These are phyloP conservation scores for Trachelus tabidus DNA, from an alignment of 2,888 invertebrate species.

Conservation along the genomic window DNA sequence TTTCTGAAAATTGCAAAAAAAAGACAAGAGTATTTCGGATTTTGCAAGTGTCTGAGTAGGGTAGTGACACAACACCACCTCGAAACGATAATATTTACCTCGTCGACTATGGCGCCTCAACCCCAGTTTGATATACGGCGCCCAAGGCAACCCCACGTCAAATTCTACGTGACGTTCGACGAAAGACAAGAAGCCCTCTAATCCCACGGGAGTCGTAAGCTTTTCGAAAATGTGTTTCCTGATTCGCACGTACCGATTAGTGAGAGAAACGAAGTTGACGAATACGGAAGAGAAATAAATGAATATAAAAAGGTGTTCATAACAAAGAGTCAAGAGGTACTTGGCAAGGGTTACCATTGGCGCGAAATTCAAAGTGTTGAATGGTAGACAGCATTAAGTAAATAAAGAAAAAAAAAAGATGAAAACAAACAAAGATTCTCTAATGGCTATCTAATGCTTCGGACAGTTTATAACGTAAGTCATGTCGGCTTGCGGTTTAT, in stretches of 20 bases:
- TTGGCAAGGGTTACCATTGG: background rate
- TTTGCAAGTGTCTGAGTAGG: background rate
- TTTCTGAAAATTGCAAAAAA: background rate
- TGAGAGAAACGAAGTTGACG: background rate
- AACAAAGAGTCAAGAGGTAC: background rate
- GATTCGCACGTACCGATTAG: background rate
- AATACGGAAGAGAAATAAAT: background rate
- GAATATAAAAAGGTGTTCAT: background rate
- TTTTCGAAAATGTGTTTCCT: background rate
- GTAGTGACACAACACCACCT: background rate
- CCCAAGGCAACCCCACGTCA: background rate
- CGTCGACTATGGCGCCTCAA: background rate
- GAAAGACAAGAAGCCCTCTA: background rate
- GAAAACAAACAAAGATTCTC: slow-evolving; percentile 11
- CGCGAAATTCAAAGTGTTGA: background rate
- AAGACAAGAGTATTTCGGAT: background rate
- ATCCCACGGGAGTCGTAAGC: background rate
- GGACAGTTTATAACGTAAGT: slow-evolving; percentile 39
- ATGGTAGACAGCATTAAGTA: background rate
- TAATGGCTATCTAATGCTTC: slow-evolving; percentile 30
- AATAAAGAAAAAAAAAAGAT: background rate
- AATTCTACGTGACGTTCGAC: background rate
- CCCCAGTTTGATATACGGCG: background rate
- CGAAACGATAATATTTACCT: background rate
- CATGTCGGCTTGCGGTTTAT: slow-evolving; percentile 43